Evolutionary conservation across 2,888 invertebrate species (phyloP), one percentile per base, ranked within the genome.

Genomic region (Venusia cambrica): DNA sequence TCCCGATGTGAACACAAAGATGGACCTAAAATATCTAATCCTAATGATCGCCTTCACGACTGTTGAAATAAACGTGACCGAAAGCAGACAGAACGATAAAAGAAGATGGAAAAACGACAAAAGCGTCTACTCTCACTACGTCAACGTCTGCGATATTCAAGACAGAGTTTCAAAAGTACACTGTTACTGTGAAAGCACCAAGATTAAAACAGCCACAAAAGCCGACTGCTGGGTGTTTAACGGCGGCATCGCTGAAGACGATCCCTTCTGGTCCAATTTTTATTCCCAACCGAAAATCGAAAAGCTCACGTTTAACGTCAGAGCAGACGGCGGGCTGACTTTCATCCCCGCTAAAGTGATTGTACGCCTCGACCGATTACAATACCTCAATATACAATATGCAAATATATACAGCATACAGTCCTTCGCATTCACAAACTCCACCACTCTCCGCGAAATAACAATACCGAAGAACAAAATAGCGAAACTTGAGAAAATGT

Each of bases 181-280:
- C 59, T 94, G 94, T 63, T 90, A 91, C 57, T 93, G 93, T 63
- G 89, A 91, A 54, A 88, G 80, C 22, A 83, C 83, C 26, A 87
- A 87, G 53, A 73, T 85, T 24, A 78, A 85, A 59, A 79, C 79
- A 1, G 93, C 92, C 1, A 91, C 91, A 8, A 91, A 91, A 51
- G 93, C 92, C 1, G 93, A 93, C 60, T 96, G 95, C 63, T 91
- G 92, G 90, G 90, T 95, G 3, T 92, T 94, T 71, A 91, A 91
- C 41, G 88, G 89, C 2, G 91, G 91, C 3, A 89, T 90, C n/a
- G 89, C 89, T 20, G 92, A 92, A 54, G 92, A 92, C 46, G 92
- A 94, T 62, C 90, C 91, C 3, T 89, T 92, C 43, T 95, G 95
- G 94, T 89, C 89, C 9, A 89, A 92, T 54, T 94, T 94, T 75